Evolutionary conservation across 2,797 vertebrate species (phyloP).

Genomic region (Pangasius larnaudii): DNA sequence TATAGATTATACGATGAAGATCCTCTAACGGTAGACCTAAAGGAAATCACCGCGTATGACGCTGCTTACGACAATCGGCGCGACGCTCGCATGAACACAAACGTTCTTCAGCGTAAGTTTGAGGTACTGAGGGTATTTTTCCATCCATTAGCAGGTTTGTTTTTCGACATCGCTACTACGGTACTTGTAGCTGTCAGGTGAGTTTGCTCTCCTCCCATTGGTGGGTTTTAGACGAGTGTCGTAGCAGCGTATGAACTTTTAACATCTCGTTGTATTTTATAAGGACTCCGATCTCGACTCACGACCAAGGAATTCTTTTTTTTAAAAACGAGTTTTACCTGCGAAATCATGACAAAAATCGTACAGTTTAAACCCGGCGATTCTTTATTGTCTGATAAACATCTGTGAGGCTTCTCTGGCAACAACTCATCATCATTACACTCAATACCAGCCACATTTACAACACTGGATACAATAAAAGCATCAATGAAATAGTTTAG

Average conservation of each 20-base stretch:
- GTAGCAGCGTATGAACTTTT: background rate
- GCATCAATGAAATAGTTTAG: background rate
- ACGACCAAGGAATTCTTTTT: background rate
- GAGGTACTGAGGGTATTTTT: background rate
- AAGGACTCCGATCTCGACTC: background rate
- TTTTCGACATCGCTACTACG: background rate
- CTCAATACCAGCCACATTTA: background rate
- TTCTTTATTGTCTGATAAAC: background rate
- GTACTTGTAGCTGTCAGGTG: background rate
- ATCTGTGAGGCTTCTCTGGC: background rate
- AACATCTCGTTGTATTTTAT: background rate
- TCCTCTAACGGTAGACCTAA: background rate
- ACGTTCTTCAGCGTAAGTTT: background rate
- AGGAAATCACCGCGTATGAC: no score
- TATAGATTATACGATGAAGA: background rate
- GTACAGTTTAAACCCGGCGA: background rate
- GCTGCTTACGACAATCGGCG: background rate
- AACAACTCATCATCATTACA: background rate
- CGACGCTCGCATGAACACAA: background rate
- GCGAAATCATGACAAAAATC: background rate
- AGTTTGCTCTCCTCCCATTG: background rate
- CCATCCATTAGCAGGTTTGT: background rate
- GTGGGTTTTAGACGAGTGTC: background rate
- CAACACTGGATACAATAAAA: constrained; percentile 8
- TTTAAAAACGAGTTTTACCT: background rate